Evolutionary conservation across 2,888 invertebrate species (phyloP).

Genomic region (Cheilosia grossa): DNA sequence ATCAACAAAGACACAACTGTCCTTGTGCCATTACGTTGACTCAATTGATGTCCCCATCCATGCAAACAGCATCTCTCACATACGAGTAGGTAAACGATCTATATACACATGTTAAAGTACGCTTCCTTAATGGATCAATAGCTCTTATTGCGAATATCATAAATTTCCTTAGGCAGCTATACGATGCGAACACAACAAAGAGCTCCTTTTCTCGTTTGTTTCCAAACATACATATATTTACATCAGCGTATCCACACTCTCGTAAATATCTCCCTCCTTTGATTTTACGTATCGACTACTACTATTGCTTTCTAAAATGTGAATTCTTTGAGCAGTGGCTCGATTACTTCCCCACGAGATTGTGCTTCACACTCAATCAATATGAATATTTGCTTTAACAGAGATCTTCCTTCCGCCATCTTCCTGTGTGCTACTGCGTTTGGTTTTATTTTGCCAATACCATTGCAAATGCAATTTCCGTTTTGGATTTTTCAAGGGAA

Average conservation of each 20-base stretch:
- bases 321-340: conserved; percentile 17
- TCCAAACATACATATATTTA: too few relatives aligned
- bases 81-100: not conserved
- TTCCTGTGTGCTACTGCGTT: too few relatives aligned
- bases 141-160: conserved; percentile 24
- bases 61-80: too few relatives aligned
- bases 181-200: conserved; percentile 7
- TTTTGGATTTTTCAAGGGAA: conserved; percentile 23
- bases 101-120: conserved; percentile 15
- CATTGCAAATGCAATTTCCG: conserved; percentile 27
- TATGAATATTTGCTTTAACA: conserved; percentile 40
- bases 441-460: not conserved
- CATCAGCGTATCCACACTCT: too few relatives aligned
- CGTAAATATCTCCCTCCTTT: too few relatives aligned
- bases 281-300: too few relatives aligned
- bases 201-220: too few relatives aligned
- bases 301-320: conserved; percentile 6
- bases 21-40: too few relatives aligned
- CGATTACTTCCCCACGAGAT: conserved; percentile 28
- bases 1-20: too few relatives aligned
- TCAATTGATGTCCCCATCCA: too few relatives aligned
- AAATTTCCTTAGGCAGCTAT: conserved; percentile 13
- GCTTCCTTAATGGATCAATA: conserved; percentile 29
- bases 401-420: conserved; percentile 20
- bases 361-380: conserved; percentile 45